A percentile compares a stretch with the other conserved stretches of the same genome.
Conservation (phyloP, 2,113 vertebrate genomes). For the Corvus hawaiiensis region DNA sequence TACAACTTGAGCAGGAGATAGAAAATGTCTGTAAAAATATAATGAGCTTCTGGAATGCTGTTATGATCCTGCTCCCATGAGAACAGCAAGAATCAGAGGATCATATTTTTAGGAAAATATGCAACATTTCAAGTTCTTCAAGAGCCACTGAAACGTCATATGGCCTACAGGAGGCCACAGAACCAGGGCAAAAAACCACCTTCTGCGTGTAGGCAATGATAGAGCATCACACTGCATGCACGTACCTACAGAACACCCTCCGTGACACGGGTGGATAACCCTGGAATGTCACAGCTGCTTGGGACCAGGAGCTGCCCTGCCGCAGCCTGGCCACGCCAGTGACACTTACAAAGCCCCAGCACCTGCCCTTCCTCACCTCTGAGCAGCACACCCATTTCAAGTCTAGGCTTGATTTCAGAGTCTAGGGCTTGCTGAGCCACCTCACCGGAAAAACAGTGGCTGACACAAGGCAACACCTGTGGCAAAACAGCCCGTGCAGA, state of each 20-base stretch:
- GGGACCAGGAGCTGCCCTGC: too few relatives aligned
- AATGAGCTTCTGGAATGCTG: neutral
- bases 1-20: neutral
- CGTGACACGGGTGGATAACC: neutral
- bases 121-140: neutral
- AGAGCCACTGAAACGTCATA: neutral
- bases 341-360: rapidly evolving
- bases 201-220: neutral
- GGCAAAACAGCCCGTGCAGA: neutral
- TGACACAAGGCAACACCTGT: neutral
- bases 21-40: neutral
- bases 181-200: rapidly evolving
- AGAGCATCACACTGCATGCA: neutral
- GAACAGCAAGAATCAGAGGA: neutral
- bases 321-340: neutral
- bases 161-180: neutral
- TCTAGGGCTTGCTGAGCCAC: neutral
- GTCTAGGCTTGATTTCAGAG: neutral
- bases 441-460: neutral
- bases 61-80: neutral
- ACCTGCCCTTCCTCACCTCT: rapidly evolving
- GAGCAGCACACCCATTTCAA: neutral
- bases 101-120: neutral
- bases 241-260: rapidly evolving
- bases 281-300: neutral